Percentiles rank a stretch among this genome's conserved stretches.
Conservation (phyloP, 2,888 invertebrate genomes). For the Cheilosia impressa region DNA sequence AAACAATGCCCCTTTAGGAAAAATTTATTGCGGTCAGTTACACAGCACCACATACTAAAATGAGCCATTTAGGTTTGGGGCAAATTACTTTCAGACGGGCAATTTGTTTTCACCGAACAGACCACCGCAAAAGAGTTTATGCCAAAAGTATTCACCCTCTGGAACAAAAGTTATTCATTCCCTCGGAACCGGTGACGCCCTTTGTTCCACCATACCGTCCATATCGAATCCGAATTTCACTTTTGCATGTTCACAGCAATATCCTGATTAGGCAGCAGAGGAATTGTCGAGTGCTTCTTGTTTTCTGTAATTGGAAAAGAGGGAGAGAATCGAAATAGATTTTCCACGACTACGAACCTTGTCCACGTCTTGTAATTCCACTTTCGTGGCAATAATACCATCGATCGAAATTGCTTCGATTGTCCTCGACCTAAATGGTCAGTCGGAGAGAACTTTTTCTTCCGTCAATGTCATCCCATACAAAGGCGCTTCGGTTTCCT, state of each 20-base stretch:
- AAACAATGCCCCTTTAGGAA: slow-evolving; percentile 51
- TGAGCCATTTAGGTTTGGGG: slow-evolving; percentile 49
- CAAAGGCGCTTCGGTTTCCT: slow-evolving; percentile 33
- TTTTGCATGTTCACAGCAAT: slow-evolving; percentile 36
- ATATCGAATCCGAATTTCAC: slow-evolving; percentile 17
- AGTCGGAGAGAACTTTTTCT: slow-evolving; percentile 62
- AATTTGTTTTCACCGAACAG: slow-evolving; percentile 58
- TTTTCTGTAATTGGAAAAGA: slow-evolving; percentile 62
- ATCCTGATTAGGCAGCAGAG: slow-evolving; percentile 62
- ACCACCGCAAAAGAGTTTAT: slow-evolving; percentile 50
- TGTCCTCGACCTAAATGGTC: slow-evolving; percentile 73
- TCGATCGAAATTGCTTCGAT: slow-evolving; percentile 66
- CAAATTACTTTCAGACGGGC: slow-evolving; percentile 62
- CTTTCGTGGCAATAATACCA: slow-evolving; percentile 57
- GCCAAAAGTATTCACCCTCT: slow-evolving; percentile 47
- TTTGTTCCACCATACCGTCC: slow-evolving; percentile 20
- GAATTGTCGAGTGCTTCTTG: slow-evolving; percentile 59
- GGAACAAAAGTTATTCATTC: slow-evolving; percentile 44
- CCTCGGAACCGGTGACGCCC: slow-evolving; percentile 38
- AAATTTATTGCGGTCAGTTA: slow-evolving; percentile 69
- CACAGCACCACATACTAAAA: slow-evolving; percentile 53
- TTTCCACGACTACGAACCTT: slow-evolving; percentile 33
- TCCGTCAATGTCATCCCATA: slow-evolving; percentile 64
- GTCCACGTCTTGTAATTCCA: slow-evolving; percentile 52
- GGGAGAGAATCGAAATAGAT: slow-evolving; percentile 61